Conservation (phyloP, 2,888 invertebrate species). For the Strigamia crassipes region DNA sequence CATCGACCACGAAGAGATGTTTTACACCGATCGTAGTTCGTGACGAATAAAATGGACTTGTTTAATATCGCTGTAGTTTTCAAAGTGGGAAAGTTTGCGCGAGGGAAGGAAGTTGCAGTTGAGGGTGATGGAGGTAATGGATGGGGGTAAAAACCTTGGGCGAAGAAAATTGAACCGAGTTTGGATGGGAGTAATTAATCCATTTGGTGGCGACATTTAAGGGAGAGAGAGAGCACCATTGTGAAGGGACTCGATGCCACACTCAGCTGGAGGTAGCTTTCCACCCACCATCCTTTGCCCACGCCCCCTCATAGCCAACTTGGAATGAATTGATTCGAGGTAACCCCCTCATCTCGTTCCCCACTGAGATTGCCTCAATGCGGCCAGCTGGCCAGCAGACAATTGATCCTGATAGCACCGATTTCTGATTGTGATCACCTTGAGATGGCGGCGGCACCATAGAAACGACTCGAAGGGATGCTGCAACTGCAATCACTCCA, state of each 20-base stretch:
- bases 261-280: conserved; percentile 36
- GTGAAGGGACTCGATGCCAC: conserved; percentile 23
- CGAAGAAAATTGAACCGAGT: conserved; percentile 15
- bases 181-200: conserved; percentile 38
- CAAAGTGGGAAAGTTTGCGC: background rate
- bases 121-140: background rate
- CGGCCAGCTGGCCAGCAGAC: conserved; percentile 28
- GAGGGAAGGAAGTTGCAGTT: background rate
- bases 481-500: conserved; percentile 1
- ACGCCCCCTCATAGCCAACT: conserved; percentile 18
- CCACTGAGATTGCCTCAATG: conserved; percentile 41
- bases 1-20: conserved; percentile 10
- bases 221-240: conserved; percentile 19
- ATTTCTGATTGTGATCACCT: conserved; percentile 44
- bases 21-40: conserved; percentile 36
- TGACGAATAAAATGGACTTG: conserved; percentile 35
- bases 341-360: background rate
- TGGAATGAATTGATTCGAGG: background rate
- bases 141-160: background rate
- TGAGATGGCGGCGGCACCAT: conserved; percentile 34
- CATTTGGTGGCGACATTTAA: conserved; percentile 38
- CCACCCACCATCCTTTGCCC: conserved; percentile 14
- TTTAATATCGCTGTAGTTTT: background rate
- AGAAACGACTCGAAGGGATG: conserved; percentile 30
- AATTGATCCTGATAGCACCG: conserved; percentile 43